Evolutionary conservation across 1,140 invertebrate species (phyloP), one percentile per base, ranked within the genome.

Genomic region (Phortica variegata): DNA sequence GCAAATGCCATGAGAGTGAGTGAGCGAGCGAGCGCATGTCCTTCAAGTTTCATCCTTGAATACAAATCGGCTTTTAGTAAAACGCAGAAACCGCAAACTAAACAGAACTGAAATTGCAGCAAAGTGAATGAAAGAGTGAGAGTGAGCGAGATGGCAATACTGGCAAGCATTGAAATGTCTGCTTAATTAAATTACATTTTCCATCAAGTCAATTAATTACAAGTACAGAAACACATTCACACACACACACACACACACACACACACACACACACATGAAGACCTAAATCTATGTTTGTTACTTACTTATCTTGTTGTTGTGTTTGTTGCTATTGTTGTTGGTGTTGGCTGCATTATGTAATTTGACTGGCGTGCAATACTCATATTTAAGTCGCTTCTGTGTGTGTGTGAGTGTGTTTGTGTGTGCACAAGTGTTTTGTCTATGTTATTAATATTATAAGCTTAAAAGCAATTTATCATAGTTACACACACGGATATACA

Each of bases 191-290:
- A 71, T 70, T 66, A 71, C 62, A 66, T 71, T 71, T 69, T 71
- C 62, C 68, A 71, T 71, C 62, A 71, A 71, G 66, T 66, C 62
- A 71, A 71, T 71, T 71, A 71, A 71, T 71, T 62, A 63, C 66
- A 55, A 71, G 52, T 71, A 61, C 47, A 47, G 45, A 60, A 46
- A 63, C 54, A 60, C 49, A 33, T 44, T 57, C 42, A 47, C 48
- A 47, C 47, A 44, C 31, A 21, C 10, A 38, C 10, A 34, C 43
- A 21, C 32, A 49, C 42, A 43, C 40, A 26, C n/a, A n/a, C n/a
- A n/a, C 10, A 26, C 10, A 26, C 10, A 26, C 23, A 26, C 10
- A 26, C 10, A 26, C 23, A 26, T 26, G 10, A 26, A 26, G 5
- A n/a, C n/a, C 5, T 26, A 26, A 26, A 26, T 26, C 5, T 26